Conservation (phyloP, 53 echinoderm and acorn worm genomes). For the Arbacia lixula region DNA sequence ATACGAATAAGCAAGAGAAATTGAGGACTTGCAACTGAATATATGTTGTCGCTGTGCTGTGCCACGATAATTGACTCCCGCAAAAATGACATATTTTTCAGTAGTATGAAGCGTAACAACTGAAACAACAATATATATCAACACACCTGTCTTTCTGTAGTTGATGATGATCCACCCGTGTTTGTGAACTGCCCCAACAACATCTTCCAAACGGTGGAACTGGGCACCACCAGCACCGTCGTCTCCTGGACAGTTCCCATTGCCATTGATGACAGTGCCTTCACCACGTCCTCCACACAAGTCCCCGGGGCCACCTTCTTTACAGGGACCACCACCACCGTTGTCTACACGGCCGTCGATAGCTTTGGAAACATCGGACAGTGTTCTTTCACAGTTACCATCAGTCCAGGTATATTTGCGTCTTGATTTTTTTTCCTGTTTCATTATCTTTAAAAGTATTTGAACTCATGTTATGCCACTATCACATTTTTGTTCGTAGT, state of each 20-base stretch:
- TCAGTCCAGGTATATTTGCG: slow-evolving; percentile 55
- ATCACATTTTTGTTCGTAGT: too few relatives aligned
- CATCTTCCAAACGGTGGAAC: slow-evolving; percentile 20
- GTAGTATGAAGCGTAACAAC: too few relatives aligned
- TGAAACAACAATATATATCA: too few relatives aligned
- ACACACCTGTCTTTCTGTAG: too few relatives aligned
- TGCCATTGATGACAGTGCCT: slow-evolving; percentile 54
- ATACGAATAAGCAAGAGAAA: too few relatives aligned
- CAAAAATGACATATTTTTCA: too few relatives aligned
- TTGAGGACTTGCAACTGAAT: too few relatives aligned
- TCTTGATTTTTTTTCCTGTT: too few relatives aligned
- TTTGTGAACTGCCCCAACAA: slow-evolving; percentile 66
- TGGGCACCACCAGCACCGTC: slow-evolving; percentile 16
- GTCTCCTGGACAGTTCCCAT: slow-evolving; percentile 71
- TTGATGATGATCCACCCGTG: slow-evolving; percentile 43
- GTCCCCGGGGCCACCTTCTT: slow-evolving; percentile 53
- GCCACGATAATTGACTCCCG: too few relatives aligned
- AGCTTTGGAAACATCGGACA: slow-evolving; percentile 47
- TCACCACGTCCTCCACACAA: slow-evolving; percentile 38
- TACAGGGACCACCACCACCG: slow-evolving; percentile 42
- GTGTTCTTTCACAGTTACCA: slow-evolving; percentile 67
- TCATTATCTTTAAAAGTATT: too few relatives aligned
- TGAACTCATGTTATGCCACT: too few relatives aligned
- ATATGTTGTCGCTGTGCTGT: too few relatives aligned
- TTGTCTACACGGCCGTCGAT: slow-evolving; percentile 56